Evolutionary conservation across 2,888 invertebrate species (phyloP), one percentile per base, ranked within the genome.

Genomic region (Sarcophaga variegata): DNA sequence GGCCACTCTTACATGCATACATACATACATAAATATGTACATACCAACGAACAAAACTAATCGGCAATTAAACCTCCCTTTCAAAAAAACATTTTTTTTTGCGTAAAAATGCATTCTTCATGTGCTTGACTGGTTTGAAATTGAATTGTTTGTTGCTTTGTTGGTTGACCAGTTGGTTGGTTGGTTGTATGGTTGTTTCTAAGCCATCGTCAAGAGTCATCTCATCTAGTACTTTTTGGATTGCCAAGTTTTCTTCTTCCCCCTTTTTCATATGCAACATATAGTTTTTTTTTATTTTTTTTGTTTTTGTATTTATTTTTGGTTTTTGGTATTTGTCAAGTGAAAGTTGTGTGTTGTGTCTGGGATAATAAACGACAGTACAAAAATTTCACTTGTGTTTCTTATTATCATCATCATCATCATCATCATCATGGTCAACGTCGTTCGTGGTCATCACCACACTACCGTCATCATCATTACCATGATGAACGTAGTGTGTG

Each of bases 241-340:
- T 74, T 70, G 69, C 69, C 67, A 83, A 64, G 81, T 86, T 78
- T 66, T 86, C 81, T 83, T 86, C 85, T 76, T 81, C 85, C 81
- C 37, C 77, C 81, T 22, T 85, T 79, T 83, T 81, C 77, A 76
- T 54, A 54, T 54, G 54, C 54, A 54, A 17, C 54, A 54, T 62
- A 60, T 60, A 10, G 47, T 22, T 20, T 49, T 49, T 71, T 14
- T 25, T 10, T 27, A 0, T 1, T 22, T 71, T 71, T 49, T 8
- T n/a, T 81, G 66, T 80, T 72, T 66, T 66, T 70, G 72, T 69
- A 37, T 37, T 37, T 37, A 37, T 37, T 37, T 76, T 83, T 86
- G 79, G 22, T 69, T 85, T 85, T 81, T 81, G 85, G 83, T 86
- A 86, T 86, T 86, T 86, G 81, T 86, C 83, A 86, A 86, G 86